Base-by-base conservation (phyloP, 2,113 vertebrate species). In the Chaetorhynchus papuensis region DNA sequence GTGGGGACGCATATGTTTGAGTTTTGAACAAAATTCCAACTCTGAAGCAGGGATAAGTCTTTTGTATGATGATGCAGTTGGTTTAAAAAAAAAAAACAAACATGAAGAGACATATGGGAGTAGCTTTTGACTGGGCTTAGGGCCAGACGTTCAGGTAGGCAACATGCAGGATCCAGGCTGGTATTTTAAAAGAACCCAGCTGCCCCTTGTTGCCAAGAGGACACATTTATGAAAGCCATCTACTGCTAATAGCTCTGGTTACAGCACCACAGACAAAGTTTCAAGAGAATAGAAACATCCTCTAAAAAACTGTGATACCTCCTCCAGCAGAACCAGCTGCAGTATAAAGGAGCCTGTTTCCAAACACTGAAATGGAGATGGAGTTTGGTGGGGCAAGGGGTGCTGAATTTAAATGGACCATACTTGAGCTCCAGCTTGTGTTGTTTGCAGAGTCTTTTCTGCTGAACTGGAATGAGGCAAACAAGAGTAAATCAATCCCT, bases 1-100 rank as follows among this genome's bases (percentile, higher is more conserved):
- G 83, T 82, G 82, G 92, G 68, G 41, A 65, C 1, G 2, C 79
- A 89, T 80, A 56, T 92, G 80, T 53, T 60, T 76, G 65, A 86
- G 52, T 84, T 93, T 84, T 70, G 83, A 90, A 71, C 44, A 93
- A 90, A 95, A 87, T 89, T 95, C 57, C 77, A 61, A 4, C 42
- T 49, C 65, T 33, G 26, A 47, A 81, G 44, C 23, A 56, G 28
- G 44, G n/a, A 42, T 54, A 94, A 49, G 17, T 54, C 61, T 86
- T 83, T 78, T 37, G 9, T 27, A 30, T 15, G 22, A 52, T 95
- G 93, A 94, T 56, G 76, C 64, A 83, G 90, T 41, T 1, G 1
- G 3, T 3, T 54, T 54, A 8, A 1, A n/a, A 37, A 65, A 71
- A 74, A 44, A 26, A 39, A 45, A 45, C 37, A 47, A 49, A 49